These are phyloP conservation scores for Leontocebus nigricollis DNA, from an alignment of 2,797 vertebrate species.

Conservation along the genomic window DNA sequence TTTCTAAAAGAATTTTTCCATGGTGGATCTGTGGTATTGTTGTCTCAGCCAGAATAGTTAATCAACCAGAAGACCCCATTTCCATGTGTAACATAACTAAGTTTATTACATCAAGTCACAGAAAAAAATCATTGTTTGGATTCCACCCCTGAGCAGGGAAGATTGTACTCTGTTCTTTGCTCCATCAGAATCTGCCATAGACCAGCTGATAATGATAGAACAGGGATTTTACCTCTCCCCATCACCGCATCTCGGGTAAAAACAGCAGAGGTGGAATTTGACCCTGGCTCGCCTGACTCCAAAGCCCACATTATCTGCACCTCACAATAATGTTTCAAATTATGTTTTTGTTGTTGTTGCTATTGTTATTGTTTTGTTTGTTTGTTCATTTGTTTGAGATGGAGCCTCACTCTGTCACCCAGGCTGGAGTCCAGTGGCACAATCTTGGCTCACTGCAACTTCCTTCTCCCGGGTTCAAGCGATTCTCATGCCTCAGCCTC, in stretches of 20 bases:
- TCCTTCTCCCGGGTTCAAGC: neutral
- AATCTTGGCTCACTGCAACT: neutral
- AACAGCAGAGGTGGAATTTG: neutral
- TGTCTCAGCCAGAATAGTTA: neutral
- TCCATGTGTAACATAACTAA: neutral
- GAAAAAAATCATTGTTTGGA: neutral
- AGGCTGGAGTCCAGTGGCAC: neutral
- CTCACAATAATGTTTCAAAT: neutral
- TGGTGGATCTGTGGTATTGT: neutral
- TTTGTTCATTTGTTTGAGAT: neutral
- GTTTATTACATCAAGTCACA: neutral
- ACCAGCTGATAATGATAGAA: neutral
- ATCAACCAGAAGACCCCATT: neutral
- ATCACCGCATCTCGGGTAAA: neutral
- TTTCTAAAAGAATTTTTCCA: constrained; percentile 4
- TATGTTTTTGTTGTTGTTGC: neutral
- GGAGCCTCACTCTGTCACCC: neutral
- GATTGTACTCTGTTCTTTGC: neutral
- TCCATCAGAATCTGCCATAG: neutral
- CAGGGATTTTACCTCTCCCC: neutral
- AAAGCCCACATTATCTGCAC: neutral
- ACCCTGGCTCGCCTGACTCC: neutral
- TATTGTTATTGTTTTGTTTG: too few relatives aligned
- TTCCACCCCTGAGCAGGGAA: neutral
- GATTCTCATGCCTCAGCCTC: too few relatives aligned